Conservation (phyloP, 2,113 vertebrate genomes). For the Hyaena hyaena region DNA sequence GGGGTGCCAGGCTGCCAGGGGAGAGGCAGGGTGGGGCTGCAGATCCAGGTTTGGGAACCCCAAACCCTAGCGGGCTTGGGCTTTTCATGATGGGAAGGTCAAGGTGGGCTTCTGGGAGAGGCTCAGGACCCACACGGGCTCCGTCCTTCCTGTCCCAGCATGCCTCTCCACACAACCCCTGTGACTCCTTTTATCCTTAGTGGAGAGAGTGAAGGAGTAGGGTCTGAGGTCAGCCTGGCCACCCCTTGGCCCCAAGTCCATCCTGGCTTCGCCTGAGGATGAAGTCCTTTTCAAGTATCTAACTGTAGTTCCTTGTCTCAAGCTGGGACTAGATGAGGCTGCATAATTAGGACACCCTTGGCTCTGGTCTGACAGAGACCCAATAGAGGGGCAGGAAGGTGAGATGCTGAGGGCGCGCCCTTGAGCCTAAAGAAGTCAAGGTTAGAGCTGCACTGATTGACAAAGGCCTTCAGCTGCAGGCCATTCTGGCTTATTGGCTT, state of each 20-base stretch:
- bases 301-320: neutral
- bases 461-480: neutral
- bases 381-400: neutral
- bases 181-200: neutral
- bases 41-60: neutral
- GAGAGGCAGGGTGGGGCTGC: neutral
- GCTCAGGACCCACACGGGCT: neutral
- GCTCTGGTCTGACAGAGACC: neutral
- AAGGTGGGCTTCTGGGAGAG: neutral
- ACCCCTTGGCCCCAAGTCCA: neutral
- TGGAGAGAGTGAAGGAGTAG: neutral
- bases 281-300: neutral
- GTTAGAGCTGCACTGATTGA: rapidly evolving
- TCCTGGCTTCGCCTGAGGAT: neutral
- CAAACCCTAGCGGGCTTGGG: too few species aligned
- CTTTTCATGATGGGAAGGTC: neutral
- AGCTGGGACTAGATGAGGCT: neutral
- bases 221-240: neutral
- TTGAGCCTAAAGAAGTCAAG: neutral
- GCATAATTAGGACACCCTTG: neutral
- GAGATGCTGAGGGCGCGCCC: neutral
- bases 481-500: neutral
- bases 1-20: neutral
- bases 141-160: neutral
- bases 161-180: neutral